Base-by-base conservation (phyloP, 2,888 invertebrate species). In the Drosophila formosana region DNA sequence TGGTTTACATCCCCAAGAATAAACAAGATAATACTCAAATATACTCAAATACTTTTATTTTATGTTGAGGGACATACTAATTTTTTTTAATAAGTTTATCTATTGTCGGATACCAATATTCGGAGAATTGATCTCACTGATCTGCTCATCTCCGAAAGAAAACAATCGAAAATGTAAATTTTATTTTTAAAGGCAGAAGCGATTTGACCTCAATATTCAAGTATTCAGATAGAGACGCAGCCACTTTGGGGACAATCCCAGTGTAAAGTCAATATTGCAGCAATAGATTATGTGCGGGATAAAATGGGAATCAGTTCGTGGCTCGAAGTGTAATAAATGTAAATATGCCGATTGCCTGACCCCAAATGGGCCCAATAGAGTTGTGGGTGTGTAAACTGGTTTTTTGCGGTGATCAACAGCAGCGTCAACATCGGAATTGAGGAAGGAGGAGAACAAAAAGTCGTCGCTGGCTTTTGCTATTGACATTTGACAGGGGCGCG, bases 401-500 rank as follows among this genome's bases (percentile, higher is more conserved):
- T 57, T 67, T 51, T 73, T 78, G 80, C 61, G 77, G 72, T 78
- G 82, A 82, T 82, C 80, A 57, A 50, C 66, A 58, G 25, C 56
- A 58, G 57, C 46, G 56, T 11, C 5, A 13, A n/a, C 32, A 13
- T 8, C 1, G 32, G 57, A 50, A 32, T 47, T 25, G n/a, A 1
- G 23, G 47, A 8, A 9, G 60, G 30, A 52, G 61, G 70, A 55
- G 8, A 25, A n/a, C 74, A 70, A 62, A 49, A 56, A 49, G 41
- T 56, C 41, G 13, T 57, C 52, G 57, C 74, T 6, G 7, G 39
- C 76, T 69, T 66, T 90, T 89, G 90, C 79, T 86, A 77, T 89
- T 90, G 90, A 89, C 90, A 89, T 88, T 89, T 90, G 89, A 89
- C 89, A 88, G 79, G 74, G 76, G 68, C 69, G 80, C 66, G 67